phyloP scores from a whole-genome alignment of 1,140 invertebrate species.

The Maniola jurtina region DNA sequence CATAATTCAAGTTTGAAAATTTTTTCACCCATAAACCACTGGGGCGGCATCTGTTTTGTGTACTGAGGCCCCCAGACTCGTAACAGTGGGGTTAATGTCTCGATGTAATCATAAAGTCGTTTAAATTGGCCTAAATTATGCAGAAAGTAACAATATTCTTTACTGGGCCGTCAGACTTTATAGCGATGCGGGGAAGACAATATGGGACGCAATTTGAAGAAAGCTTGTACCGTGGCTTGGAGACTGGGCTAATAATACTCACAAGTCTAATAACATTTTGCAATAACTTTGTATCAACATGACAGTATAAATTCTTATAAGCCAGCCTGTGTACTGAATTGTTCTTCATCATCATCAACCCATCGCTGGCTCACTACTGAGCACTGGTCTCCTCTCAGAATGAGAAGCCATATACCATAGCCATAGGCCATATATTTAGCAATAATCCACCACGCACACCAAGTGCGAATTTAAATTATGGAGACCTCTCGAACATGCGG shows the following conservation, averaged over 20 bases:
- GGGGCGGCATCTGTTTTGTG: conserved; percentile 33
- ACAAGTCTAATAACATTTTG: no score
- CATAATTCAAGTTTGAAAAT: conserved; percentile 43
- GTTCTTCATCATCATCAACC: no score
- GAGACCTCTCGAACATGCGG: no score
- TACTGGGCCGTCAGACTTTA: not conserved
- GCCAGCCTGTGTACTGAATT: no score
- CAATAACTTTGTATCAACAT: no score
- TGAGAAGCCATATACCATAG: no score
- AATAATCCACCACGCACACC: no score
- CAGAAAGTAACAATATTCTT: conserved; percentile 18
- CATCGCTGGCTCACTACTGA: no score
- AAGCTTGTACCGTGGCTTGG: not conserved
- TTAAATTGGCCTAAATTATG: conserved; percentile 28
- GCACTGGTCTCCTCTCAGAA: no score
- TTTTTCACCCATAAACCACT: conserved; percentile 39
- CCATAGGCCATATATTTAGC: no score
- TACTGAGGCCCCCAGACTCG: conserved; percentile 28
- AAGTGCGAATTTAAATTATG: no score
- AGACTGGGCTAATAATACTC: not conserved
- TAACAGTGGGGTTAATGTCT: conserved; percentile 32
- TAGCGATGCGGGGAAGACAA: not conserved
- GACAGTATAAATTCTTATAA: no score
- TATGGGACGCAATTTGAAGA: not conserved
- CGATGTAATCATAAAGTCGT: conserved; percentile 33